phyloP scores from a whole-genome alignment of 2,113 vertebrate genomes.

The Ascaphus truei region DNA sequence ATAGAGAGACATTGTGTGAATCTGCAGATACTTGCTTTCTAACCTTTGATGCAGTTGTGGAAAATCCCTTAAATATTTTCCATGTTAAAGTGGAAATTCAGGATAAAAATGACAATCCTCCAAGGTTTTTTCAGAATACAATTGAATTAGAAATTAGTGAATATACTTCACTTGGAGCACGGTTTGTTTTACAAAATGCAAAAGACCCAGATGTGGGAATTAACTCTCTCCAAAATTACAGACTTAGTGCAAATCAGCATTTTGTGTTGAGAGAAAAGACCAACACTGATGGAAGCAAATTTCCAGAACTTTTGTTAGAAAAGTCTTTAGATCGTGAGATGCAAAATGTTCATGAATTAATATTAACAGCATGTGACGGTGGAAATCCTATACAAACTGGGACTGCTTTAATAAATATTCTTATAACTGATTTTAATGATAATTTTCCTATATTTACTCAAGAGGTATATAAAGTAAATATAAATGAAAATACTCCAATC shows the following conservation, averaged over 20 bases:
- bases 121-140: constrained; percentile 41
- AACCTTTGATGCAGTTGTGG: constrained; percentile 50
- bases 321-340: too few relatives aligned
- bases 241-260: constrained; percentile 45
- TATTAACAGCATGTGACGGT: too few relatives aligned
- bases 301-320: constrained; percentile 49
- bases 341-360: too few relatives aligned
- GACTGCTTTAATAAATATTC: too few relatives aligned
- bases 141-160: constrained; percentile 50
- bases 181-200: constrained; percentile 45
- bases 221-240: constrained; percentile 54
- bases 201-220: constrained; percentile 46
- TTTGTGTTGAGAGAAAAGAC: constrained; percentile 50
- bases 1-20: constrained; percentile 48
- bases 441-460: too few relatives aligned
- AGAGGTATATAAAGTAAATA: too few relatives aligned
- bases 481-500: too few relatives aligned
- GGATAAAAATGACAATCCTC: constrained; percentile 55
- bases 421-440: too few relatives aligned
- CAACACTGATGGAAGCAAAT: constrained; percentile 40
- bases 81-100: constrained; percentile 43
- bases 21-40: constrained; percentile 37
- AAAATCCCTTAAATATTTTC: constrained; percentile 50
- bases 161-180: constrained; percentile 30
- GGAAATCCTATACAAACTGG: too few relatives aligned